These are phyloP conservation scores for Scaptomyza montana DNA, from an alignment of 1,140 invertebrate genomes.

Conservation along the genomic window DNA sequence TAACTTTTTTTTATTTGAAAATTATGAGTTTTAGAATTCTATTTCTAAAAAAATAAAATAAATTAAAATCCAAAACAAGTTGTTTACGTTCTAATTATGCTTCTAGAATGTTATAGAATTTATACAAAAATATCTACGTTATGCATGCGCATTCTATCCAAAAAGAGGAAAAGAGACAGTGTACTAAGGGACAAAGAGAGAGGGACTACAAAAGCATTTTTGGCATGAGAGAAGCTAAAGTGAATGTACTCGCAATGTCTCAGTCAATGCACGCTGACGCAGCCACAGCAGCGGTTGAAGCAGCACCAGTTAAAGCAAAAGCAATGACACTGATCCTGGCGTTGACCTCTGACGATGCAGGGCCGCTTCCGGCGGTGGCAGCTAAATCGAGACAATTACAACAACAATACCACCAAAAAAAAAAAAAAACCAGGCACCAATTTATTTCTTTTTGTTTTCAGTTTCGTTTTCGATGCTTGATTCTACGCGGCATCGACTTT, in stretches of 20 bases:
- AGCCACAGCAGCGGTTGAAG: neutral
- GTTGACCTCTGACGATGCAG: conserved; percentile 58
- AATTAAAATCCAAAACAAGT: too few relatives aligned
- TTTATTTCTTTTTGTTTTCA: conserved; percentile 9
- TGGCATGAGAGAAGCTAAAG: conserved; percentile 30
- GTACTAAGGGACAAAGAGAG: neutral
- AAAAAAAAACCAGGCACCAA: too few relatives aligned
- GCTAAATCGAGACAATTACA: neutral
- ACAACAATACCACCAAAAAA: conserved; percentile 22
- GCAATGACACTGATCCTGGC: conserved; percentile 68
- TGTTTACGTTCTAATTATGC: neutral
- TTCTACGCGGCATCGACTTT: conserved; percentile 67
- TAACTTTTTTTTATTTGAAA: too few relatives aligned
- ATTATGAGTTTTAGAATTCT: too few relatives aligned
- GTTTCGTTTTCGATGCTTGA: conserved; percentile 71
- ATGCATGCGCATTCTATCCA: too few relatives aligned
- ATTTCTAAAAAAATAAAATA: too few relatives aligned
- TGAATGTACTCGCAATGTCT: conserved; percentile 43
- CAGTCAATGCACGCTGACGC: conserved; percentile 53
- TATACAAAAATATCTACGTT: too few relatives aligned
- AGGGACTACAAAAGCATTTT: conserved; percentile 3
- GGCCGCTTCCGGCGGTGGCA: conserved; percentile 33
- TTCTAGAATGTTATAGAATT: conserved; percentile 36
- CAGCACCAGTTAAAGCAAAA: conserved; percentile 22
- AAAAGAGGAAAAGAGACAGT: neutral